These are phyloP conservation scores for Epinephelus fuscoguttatus DNA, from an alignment of 2,113 vertebrate genomes.

Conservation along the genomic window DNA sequence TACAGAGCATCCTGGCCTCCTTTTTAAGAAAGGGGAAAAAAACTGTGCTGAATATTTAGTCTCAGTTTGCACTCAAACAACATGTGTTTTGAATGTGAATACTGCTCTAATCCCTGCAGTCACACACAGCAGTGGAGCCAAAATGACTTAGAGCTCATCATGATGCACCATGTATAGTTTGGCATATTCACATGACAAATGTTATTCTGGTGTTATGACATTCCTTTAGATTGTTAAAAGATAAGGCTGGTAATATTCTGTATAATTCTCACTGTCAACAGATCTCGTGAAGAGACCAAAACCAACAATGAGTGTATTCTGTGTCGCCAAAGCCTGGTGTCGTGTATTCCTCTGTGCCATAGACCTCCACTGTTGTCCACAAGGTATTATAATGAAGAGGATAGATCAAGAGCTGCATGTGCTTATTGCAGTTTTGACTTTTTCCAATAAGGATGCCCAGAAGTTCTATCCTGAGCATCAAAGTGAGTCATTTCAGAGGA, in stretches of 20 bases:
- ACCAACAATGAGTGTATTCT: no score
- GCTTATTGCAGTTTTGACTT: not conserved
- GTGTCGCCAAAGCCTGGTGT: not conserved
- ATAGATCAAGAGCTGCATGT: not conserved
- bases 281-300: not conserved
- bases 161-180: not conserved
- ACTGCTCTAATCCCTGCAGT: slow-evolving; percentile 8
- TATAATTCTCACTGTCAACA: no score
- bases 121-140: not conserved
- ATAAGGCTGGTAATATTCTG: not conserved
- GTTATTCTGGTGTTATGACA: not conserved
- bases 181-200: not conserved
- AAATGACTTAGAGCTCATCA: slow-evolving; percentile 6
- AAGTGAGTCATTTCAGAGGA: not conserved
- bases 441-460: no score
- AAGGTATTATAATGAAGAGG: not conserved
- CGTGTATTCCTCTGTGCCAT: no score
- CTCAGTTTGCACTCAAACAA: slow-evolving; percentile 14
- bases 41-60: not conserved
- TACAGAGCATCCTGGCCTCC: slow-evolving; percentile 2
- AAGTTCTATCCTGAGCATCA: not conserved
- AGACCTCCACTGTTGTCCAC: not conserved
- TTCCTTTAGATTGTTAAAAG: not conserved
- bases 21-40: not conserved
- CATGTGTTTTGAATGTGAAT: slow-evolving; percentile 37